These are phyloP conservation scores for Brachyopa scutellaris DNA, from an alignment of 2,888 invertebrate species.

Conservation along the genomic window DNA sequence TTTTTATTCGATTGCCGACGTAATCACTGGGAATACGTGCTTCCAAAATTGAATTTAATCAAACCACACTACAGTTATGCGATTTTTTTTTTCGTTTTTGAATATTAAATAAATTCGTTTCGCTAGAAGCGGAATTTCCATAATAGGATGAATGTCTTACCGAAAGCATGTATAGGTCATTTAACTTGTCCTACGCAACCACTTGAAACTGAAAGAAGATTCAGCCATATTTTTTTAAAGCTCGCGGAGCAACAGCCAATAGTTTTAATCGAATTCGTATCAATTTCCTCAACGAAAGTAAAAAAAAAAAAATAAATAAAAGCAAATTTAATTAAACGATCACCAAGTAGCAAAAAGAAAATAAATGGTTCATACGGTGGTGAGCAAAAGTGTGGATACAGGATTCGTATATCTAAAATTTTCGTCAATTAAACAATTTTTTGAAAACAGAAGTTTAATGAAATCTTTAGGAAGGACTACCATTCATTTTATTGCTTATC, in stretches of 20 bases:
- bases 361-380: too few relatives aligned
- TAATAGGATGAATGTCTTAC: conserved; percentile 32
- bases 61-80: conserved; percentile 31
- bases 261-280: conserved; percentile 51
- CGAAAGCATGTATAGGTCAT: conserved; percentile 31
- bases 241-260: conserved; percentile 29
- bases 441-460: too few relatives aligned
- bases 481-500: too few relatives aligned
- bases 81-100: conserved; percentile 1
- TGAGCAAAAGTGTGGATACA: too few relatives aligned
- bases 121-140: conserved; percentile 27
- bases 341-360: background rate
- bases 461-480: too few relatives aligned
- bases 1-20: conserved; percentile 2
- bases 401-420: too few relatives aligned
- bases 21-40: conserved; percentile 33
- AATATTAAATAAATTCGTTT: background rate
- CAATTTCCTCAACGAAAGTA: conserved; percentile 46
- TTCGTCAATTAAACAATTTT: too few relatives aligned
- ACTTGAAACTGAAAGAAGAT: too few relatives aligned
- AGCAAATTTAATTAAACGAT: conserved; percentile 28
- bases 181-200: conserved; percentile 46
- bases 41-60: conserved; percentile 8
- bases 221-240: too few relatives aligned
- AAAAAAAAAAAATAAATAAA: background rate